A percentile compares a stretch with the other conserved stretches of the same genome.
Evolutionary conservation across 2,797 vertebrate species (phyloP).

Genomic region (Hydrocynus forskahlii): DNA sequence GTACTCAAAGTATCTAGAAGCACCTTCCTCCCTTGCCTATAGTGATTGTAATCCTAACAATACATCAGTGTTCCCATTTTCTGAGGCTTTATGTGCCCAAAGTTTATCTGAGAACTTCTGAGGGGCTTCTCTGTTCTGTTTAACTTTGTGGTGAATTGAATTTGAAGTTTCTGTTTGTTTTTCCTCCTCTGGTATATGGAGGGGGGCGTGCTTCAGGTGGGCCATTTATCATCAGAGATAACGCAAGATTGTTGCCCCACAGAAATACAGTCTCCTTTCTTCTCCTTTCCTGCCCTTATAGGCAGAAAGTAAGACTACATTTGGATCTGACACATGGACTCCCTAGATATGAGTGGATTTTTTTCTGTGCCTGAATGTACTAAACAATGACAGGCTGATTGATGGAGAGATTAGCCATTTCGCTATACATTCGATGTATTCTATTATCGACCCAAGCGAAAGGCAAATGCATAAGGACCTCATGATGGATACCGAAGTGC

Average conservation of each 20-base stretch:
- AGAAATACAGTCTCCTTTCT: not conserved
- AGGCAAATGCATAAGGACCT: constrained; percentile 23
- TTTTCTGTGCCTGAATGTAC: constrained; percentile 3
- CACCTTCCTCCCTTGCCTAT: not conserved
- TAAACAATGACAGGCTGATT: constrained; percentile 45
- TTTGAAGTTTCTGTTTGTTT: constrained; percentile 17
- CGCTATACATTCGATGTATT: constrained; percentile 28
- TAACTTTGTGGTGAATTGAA: constrained; percentile 22
- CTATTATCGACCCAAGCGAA: constrained; percentile 33
- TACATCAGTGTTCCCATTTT: not conserved
- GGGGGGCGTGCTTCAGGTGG: constrained; percentile 6
- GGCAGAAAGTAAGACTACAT: constrained; percentile 21
- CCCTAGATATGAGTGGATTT: constrained; percentile 18
- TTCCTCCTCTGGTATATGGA: not conserved
- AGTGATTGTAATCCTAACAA: not conserved
- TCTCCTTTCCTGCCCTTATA: not conserved
- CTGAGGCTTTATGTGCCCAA: not conserved
- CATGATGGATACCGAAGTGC: constrained; percentile 27
- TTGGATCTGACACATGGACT: constrained; percentile 31
- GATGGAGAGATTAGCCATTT: constrained; percentile 29
- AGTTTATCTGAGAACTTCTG: constrained; percentile 4
- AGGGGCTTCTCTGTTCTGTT: not conserved
- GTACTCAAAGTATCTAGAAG: not conserved
- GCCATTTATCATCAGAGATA: constrained; percentile 7
- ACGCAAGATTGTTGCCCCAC: not conserved